Percentiles rank a stretch among this genome's conserved stretches.
Evolutionary conservation across 2,888 invertebrate species (phyloP).

Genomic region (Baronia brevicornis): DNA sequence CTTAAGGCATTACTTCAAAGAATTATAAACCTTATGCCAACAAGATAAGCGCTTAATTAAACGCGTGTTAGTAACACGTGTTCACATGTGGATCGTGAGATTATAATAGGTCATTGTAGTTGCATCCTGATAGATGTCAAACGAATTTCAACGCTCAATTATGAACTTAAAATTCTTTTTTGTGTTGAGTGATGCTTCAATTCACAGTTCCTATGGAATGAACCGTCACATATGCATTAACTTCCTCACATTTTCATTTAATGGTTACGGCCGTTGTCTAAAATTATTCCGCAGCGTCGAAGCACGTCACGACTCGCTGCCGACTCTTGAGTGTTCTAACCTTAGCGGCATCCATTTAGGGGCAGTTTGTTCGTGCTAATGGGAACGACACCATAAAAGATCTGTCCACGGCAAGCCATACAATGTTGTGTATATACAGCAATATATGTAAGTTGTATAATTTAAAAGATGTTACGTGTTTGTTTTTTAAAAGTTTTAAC

Average conservation of each 20-base stretch:
- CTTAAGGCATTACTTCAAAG: constrained; percentile 2
- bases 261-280: constrained; percentile 15
- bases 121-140: constrained; percentile 17
- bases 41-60: constrained; percentile 18
- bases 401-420: no score
- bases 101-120: constrained; percentile 24
- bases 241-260: constrained; percentile 16
- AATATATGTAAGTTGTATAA: no score
- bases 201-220: constrained; percentile 2
- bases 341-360: no score
- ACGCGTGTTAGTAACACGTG: constrained; percentile 24
- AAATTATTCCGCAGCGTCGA: constrained; percentile 14
- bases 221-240: constrained; percentile 13
- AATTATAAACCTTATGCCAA: constrained; percentile 12
- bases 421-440: no score
- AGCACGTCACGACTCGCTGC: constrained; percentile 11
- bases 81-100: constrained; percentile 37
- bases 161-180: background rate
- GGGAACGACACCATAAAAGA: no score
- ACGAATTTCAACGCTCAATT: constrained; percentile 22
- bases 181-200: background rate
- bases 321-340: constrained; percentile 3
- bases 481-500: no score
- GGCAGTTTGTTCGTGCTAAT: no score
- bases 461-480: no score